A percentile compares a stretch with the other conserved stretches of the same genome.
Evolutionary conservation across 2,888 invertebrate genomes (phyloP).

Genomic region (Lordiphosa fenestrarum): DNA sequence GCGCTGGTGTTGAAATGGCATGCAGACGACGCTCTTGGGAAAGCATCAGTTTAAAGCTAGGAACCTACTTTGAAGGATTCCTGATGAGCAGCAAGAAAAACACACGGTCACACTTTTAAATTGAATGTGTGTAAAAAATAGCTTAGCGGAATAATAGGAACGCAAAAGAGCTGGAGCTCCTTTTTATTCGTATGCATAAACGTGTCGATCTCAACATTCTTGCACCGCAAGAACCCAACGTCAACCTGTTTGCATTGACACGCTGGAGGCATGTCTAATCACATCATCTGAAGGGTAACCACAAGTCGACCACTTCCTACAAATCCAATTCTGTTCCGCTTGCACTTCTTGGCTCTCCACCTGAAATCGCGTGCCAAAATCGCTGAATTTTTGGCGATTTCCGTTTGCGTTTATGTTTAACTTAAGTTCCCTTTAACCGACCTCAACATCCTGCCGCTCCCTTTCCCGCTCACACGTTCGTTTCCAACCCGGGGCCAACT

Average conservation of each 20-base stretch:
- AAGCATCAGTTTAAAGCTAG: not conserved
- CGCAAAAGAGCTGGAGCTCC: too few relatives aligned
- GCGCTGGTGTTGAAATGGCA: too few relatives aligned
- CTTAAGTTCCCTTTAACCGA: conserved; percentile 70
- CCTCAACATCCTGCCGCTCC: conserved; percentile 62
- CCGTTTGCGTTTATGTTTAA: conserved; percentile 74
- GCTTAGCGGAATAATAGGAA: too few relatives aligned
- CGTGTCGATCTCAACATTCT: too few relatives aligned
- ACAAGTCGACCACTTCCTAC: not conserved
- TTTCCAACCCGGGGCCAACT: conserved; percentile 1
- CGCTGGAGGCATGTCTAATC: too few relatives aligned
- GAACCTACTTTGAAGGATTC: not conserved
- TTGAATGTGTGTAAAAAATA: too few relatives aligned
- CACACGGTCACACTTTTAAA: too few relatives aligned
- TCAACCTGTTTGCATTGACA: too few relatives aligned
- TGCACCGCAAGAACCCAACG: too few relatives aligned
- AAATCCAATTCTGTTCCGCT: not conserved
- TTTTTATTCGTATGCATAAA: too few relatives aligned
- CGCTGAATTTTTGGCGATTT: conserved; percentile 51
- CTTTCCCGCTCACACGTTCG: conserved; percentile 13
- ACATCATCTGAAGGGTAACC: not conserved
- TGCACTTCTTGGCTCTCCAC: conserved; percentile 7
- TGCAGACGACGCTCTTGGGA: not conserved
- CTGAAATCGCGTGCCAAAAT: conserved; percentile 40
- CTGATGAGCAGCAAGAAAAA: not conserved